phyloP scores from a whole-genome alignment of 2,888 invertebrate species.

The Carpatolechia fugitivella region DNA sequence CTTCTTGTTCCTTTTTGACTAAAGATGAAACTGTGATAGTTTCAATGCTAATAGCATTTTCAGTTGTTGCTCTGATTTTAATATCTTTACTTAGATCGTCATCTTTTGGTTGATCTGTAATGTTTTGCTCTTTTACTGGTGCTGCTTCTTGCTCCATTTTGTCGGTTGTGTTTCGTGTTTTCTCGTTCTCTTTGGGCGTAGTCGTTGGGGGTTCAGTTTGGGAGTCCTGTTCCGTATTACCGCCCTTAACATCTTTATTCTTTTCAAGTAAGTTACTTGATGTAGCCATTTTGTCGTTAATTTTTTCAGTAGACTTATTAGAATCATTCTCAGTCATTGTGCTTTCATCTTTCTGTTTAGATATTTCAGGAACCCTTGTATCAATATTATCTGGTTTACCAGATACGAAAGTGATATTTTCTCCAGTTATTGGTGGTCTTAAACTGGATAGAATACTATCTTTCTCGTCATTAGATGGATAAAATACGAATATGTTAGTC shows the following conservation, averaged over 20 bases:
- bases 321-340: neutral
- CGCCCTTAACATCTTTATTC: neutral
- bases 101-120: neutral
- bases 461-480: constrained; percentile 26
- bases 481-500: constrained; percentile 54
- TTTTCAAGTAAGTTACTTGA: neutral
- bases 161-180: neutral
- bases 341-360: neutral
- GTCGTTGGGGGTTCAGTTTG: neutral
- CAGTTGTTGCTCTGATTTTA: neutral
- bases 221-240: neutral
- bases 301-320: neutral
- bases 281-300: neutral
- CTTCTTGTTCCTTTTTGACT: too few relatives aligned
- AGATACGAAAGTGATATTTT: neutral
- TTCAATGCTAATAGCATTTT: neutral
- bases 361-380: neutral
- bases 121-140: neutral
- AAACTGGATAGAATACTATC: neutral
- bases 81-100: neutral
- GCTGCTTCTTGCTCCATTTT: neutral
- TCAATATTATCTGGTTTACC: neutral
- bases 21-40: neutral
- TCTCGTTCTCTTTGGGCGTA: neutral
- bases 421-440: neutral